phyloP scores from a whole-genome alignment of 1,140 invertebrate species.

The Bombus polaris region DNA sequence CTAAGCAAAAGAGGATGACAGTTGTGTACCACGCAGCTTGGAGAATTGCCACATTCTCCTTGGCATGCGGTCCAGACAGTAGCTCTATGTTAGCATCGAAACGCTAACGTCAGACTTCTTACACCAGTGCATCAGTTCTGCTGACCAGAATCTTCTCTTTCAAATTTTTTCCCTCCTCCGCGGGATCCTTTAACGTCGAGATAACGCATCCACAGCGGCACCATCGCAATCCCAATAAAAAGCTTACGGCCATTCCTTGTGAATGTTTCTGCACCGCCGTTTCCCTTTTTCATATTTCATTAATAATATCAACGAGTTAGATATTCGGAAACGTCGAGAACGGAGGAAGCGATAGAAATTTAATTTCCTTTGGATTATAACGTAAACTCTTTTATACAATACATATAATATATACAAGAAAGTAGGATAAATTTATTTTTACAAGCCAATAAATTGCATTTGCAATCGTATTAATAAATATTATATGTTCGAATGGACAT shows the following conservation, averaged over 20 bases:
- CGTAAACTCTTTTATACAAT: too few relatives aligned
- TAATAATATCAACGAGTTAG: not conserved
- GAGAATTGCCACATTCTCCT: slow-evolving; percentile 43
- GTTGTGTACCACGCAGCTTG: slow-evolving; percentile 29
- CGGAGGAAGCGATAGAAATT: too few relatives aligned
- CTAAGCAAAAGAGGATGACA: slow-evolving; percentile 44
- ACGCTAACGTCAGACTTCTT: slow-evolving; percentile 28
- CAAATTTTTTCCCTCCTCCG: not conserved
- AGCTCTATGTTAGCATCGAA: not conserved
- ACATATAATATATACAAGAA: too few relatives aligned
- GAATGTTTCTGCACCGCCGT: too few relatives aligned
- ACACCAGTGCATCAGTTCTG: slow-evolving; percentile 12
- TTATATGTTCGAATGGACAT: not conserved
- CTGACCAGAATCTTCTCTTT: slow-evolving; percentile 29
- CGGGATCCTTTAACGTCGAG: not conserved
- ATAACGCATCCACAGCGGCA: not conserved
- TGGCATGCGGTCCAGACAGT: slow-evolving; percentile 35
- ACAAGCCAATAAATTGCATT: too few relatives aligned
- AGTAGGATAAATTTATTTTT: too few relatives aligned
- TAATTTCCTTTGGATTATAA: too few relatives aligned
- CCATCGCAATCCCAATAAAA: too few relatives aligned
- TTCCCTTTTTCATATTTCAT: not conserved
- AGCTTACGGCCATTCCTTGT: too few relatives aligned
- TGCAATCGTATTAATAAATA: too few relatives aligned
- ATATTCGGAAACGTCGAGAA: too few relatives aligned